Evolutionary conservation across 2,888 invertebrate genomes (phyloP).

Genomic region (Drosophila nigricruria): DNA sequence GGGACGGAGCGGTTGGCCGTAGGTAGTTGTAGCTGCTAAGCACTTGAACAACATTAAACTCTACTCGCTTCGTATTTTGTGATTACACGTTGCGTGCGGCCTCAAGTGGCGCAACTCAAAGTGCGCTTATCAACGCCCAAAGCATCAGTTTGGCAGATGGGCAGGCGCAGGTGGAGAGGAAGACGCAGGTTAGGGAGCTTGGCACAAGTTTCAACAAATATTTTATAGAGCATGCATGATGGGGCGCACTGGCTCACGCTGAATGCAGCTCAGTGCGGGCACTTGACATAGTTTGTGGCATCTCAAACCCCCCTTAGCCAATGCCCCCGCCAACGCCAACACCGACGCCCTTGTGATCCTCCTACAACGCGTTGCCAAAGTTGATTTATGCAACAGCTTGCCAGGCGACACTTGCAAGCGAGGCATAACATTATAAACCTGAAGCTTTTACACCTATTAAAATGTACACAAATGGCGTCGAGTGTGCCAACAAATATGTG

Average conservation of each 20-base stretch:
- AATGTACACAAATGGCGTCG: constrained; percentile 52
- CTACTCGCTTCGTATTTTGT: constrained; percentile 67
- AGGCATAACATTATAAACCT: constrained; percentile 72
- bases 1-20: neutral
- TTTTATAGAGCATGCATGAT: constrained; percentile 75
- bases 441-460: constrained; percentile 73
- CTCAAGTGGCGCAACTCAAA: constrained; percentile 64
- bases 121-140: constrained; percentile 76
- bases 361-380: constrained; percentile 36
- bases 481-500: constrained; percentile 12
- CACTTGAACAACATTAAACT: constrained; percentile 76
- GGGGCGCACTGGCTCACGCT: constrained; percentile 25
- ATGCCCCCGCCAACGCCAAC: neutral
- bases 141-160: constrained; percentile 44
- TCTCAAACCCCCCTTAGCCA: neutral
- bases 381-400: constrained; percentile 79
- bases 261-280: constrained; percentile 38
- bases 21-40: constrained; percentile 14
- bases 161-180: neutral
- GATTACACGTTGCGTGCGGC: constrained; percentile 68
- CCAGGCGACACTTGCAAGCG: constrained; percentile 49
- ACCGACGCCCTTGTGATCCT: neutral
- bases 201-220: constrained; percentile 56
- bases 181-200: neutral
- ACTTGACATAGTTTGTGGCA: constrained; percentile 56